Evolutionary conservation across 2,113 vertebrate species (phyloP), one percentile per base, ranked within the genome.

Genomic region (Mystacornis crossleyi): DNA sequence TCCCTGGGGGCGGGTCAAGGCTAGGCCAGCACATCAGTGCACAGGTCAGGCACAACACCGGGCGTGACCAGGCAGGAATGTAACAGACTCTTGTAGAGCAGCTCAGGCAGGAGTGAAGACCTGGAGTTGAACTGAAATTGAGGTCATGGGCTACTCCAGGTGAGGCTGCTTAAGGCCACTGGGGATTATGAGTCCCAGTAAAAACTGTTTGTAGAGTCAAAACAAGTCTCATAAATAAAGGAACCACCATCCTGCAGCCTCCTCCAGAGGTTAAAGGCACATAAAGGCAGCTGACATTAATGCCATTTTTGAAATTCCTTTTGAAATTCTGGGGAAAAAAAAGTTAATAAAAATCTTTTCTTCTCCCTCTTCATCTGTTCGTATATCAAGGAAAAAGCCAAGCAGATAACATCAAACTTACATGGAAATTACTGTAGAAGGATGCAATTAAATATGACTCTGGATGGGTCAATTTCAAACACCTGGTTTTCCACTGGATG

Each of bases 21-120:
- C n/a, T 45, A 9, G 24, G 7, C 36, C 3, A 5, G 31, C 23
- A 31, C 42, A 62, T 8, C 13, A 10, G 5, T 12, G 28, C 45
- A 4, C 19, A 29, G 28, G 21, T 25, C 40, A 81, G 42, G 26
- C 51, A 18, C 40, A 20, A 18, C 36, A 25, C 5, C 1, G 1
- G 10, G 47, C 7, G 1, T 4, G 34, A 3, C 21, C 31, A 54
- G 21, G 7, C 19, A 86, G 42, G 23, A 23, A 1, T 0, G 0
- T 11, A 19, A 51, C 40, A 83, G 14, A 18, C 4, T 18, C 72
- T 12, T 26, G 5, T 1, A 21, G 15, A 51, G 24, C 45, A 55
- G 11, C 43, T 64, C 38, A 50, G 28, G 33, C 17, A 70, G 38
- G 5, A 54, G 28, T 7, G 5, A 81, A 21, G 7, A 15, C 8